Evolutionary conservation across 2,888 invertebrate genomes (phyloP).

Genomic region (Hyposoter dolosus): DNA sequence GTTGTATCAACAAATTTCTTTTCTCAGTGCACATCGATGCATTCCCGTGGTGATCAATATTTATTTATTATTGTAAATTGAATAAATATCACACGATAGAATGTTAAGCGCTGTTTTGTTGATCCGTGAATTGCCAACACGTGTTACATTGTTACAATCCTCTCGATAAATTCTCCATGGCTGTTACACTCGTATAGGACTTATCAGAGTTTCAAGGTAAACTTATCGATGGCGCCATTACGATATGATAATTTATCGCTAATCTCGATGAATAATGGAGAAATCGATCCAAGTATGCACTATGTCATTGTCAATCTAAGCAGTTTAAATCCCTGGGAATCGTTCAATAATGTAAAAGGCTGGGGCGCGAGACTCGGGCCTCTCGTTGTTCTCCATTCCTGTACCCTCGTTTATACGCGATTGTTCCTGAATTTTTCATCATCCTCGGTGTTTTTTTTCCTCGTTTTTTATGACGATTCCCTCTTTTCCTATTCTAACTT

Average conservation of each 20-base stretch:
- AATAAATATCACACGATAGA: no score
- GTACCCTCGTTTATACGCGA: slow-evolving; percentile 24
- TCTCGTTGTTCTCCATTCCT: slow-evolving; percentile 1
- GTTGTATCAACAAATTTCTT: no score
- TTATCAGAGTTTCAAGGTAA: slow-evolving; percentile 71
- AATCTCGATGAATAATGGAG: slow-evolving; percentile 82
- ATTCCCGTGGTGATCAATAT: no score
- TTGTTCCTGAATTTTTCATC: slow-evolving; percentile 45
- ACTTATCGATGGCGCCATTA: slow-evolving; percentile 78
- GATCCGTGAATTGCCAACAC: background rate
- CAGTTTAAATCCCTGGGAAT: slow-evolving; percentile 76
- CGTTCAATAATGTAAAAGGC: slow-evolving; percentile 81
- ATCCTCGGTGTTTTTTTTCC: background rate
- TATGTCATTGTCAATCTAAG: slow-evolving; percentile 81
- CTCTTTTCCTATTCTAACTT: background rate
- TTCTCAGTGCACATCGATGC: no score
- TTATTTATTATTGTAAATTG: no score
- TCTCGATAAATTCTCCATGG: slow-evolving; percentile 28
- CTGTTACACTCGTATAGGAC: background rate
- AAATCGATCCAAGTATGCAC: slow-evolving; percentile 74
- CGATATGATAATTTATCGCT: slow-evolving; percentile 82
- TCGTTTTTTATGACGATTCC: slow-evolving; percentile 7
- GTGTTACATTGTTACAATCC: background rate
- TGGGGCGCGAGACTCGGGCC: slow-evolving; percentile 58
- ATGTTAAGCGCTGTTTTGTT: no score